Conservation (phyloP, 2,888 invertebrate species). For the Drosophila leonis region DNA sequence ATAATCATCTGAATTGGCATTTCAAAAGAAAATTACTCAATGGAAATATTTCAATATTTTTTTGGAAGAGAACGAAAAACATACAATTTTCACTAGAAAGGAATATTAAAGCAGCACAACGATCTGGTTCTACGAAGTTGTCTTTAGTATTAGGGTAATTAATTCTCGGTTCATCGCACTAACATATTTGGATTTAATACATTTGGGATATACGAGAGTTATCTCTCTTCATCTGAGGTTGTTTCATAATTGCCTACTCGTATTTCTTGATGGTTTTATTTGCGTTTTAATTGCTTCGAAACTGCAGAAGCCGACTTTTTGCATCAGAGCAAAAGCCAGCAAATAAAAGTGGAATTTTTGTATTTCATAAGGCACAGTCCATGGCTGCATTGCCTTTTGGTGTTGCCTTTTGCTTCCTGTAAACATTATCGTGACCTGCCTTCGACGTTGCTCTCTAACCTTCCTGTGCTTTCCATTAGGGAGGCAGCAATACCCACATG, state of each 20-base stretch:
- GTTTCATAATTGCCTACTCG: conserved; percentile 8
- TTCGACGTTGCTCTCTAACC: conserved; percentile 44
- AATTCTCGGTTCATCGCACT: background rate
- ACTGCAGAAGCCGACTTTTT: conserved; percentile 11
- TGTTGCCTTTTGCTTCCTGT: conserved; percentile 69
- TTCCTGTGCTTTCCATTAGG: conserved; percentile 49
- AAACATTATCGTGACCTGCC: conserved; percentile 62
- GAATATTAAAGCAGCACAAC: background rate
- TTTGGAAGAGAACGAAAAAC: background rate
- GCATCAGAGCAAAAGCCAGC: conserved; percentile 14
- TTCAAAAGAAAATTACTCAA: background rate
- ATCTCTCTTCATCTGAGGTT: background rate
- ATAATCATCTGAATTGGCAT: background rate
- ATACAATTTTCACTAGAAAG: background rate
- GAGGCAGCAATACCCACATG: conserved; percentile 26
- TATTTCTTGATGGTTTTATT: conserved; percentile 20
- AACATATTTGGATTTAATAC: background rate
- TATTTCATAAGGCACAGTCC: conserved; percentile 1
- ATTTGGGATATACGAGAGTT: background rate
- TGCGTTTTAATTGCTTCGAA: conserved; percentile 44
- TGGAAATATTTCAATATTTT: background rate
- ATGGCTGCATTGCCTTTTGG: conserved; percentile 17
- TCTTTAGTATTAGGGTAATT: background rate
- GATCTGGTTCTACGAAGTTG: background rate
- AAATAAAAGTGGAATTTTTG: conserved; percentile 26